Evolutionary conservation across 2,113 vertebrate genomes (phyloP).

Genomic region (Hystrix brachyura): DNA sequence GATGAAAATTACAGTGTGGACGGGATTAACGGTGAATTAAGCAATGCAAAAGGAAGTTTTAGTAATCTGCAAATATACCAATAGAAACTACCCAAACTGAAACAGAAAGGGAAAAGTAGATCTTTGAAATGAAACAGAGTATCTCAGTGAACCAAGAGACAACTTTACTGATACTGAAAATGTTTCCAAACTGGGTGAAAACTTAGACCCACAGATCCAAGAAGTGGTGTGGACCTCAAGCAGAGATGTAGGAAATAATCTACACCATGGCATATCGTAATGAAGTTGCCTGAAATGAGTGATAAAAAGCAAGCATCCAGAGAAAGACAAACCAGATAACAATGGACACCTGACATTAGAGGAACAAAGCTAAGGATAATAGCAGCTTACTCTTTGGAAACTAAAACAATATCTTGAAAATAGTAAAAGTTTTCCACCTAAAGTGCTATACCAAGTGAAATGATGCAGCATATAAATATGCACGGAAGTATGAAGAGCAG

Average conservation of each 20-base stretch:
- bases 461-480: not conserved
- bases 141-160: not conserved
- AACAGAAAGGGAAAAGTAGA: not conserved
- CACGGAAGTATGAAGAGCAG: constrained; percentile 4
- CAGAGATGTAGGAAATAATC: constrained; percentile 31
- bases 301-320: not conserved
- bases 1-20: not conserved
- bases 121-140: not conserved
- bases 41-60: not conserved
- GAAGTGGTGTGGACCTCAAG: not conserved
- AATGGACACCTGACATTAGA: not conserved
- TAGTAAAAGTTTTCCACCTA: not conserved
- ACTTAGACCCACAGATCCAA: not conserved
- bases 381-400: not conserved
- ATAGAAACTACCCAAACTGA: not conserved
- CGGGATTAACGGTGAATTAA: constrained; percentile 15
- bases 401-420: constrained; percentile 39
- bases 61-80: not conserved
- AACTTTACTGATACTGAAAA: not conserved
- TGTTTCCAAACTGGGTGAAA: not conserved
- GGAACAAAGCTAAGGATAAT: not conserved
- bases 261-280: not conserved
- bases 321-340: not conserved
- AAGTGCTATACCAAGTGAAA: not conserved
- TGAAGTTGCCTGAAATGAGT: not conserved